Percentiles rank a stretch among this genome's conserved stretches.
Conservation (phyloP, 2,797 vertebrate genomes). For the Austrolebias charrua region DNA sequence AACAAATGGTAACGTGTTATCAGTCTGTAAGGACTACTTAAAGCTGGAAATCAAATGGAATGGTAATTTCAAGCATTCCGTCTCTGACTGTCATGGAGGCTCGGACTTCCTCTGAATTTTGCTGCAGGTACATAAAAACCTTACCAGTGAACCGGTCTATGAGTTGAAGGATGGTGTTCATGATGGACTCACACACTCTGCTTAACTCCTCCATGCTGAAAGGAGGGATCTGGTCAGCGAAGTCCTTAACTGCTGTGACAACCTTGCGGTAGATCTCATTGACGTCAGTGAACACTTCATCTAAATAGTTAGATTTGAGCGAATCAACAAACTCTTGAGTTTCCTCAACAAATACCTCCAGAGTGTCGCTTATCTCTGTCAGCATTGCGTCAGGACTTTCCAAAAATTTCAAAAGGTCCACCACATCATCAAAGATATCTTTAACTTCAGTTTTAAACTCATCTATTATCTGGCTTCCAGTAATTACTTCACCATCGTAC, state of each 20-base stretch:
- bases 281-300: slow-evolving; percentile 57
- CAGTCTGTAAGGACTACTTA: slow-evolving; percentile 54
- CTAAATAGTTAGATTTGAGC: slow-evolving; percentile 75
- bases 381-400: slow-evolving; percentile 79
- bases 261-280: slow-evolving; percentile 45
- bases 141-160: slow-evolving; percentile 63
- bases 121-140: slow-evolving; percentile 65
- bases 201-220: slow-evolving; percentile 44
- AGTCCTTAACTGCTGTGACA: slow-evolving; percentile 60
- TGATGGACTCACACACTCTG: slow-evolving; percentile 11
- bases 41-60: slow-evolving; percentile 77
- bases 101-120: slow-evolving; percentile 69
- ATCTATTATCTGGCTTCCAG: slow-evolving; percentile 69
- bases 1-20: slow-evolving; percentile 68
- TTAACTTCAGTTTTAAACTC: slow-evolving; percentile 57
- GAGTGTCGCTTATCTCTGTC: slow-evolving; percentile 66
- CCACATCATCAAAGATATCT: slow-evolving; percentile 59
- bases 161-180: slow-evolving; percentile 40
- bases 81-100: slow-evolving; percentile 69
- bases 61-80: slow-evolving; percentile 81
- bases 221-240: slow-evolving; percentile 61
- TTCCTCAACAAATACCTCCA: slow-evolving; percentile 72
- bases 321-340: slow-evolving; percentile 74
- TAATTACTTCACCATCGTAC: slow-evolving; percentile 68
- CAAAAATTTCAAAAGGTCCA: slow-evolving; percentile 69